Evolutionary conservation across 1,140 invertebrate species (phyloP).

Genomic region (Chlorops oryzae): DNA sequence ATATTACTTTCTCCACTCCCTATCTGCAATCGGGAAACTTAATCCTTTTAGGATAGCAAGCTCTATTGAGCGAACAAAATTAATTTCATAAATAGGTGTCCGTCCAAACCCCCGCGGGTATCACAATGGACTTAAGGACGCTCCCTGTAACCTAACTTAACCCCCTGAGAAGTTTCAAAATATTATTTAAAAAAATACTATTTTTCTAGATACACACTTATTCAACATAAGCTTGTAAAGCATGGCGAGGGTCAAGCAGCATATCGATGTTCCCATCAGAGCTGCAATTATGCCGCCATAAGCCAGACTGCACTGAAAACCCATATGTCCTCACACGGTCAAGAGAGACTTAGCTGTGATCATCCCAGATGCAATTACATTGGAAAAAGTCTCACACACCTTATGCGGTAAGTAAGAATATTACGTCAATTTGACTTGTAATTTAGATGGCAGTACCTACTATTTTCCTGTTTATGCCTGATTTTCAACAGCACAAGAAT

Average conservation of each 20-base stretch:
- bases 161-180: conserved; percentile 1
- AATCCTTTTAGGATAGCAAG: too few relatives aligned
- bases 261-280: conserved; percentile 20
- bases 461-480: too few relatives aligned
- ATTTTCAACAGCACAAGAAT: neutral
- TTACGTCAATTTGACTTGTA: neutral
- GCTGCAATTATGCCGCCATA: conserved; percentile 25
- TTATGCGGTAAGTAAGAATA: conserved; percentile 28
- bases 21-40: too few relatives aligned
- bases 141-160: too few relatives aligned
- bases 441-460: neutral
- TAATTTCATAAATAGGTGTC: too few relatives aligned
- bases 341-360: conserved; percentile 27
- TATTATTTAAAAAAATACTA: conserved; percentile 1
- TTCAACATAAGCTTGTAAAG: conserved; percentile 22
- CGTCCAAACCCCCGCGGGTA: too few relatives aligned
- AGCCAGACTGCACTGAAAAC: conserved; percentile 23
- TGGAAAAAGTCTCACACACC: conserved; percentile 33
- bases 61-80: too few relatives aligned
- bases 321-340: conserved; percentile 29
- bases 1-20: too few relatives aligned
- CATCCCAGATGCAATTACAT: conserved; percentile 30
- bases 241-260: conserved; percentile 16
- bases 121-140: too few relatives aligned
- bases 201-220: conserved; percentile 26